phyloP scores from a whole-genome alignment of 1,140 invertebrate genomes.

The Drosophila teissieri region DNA sequence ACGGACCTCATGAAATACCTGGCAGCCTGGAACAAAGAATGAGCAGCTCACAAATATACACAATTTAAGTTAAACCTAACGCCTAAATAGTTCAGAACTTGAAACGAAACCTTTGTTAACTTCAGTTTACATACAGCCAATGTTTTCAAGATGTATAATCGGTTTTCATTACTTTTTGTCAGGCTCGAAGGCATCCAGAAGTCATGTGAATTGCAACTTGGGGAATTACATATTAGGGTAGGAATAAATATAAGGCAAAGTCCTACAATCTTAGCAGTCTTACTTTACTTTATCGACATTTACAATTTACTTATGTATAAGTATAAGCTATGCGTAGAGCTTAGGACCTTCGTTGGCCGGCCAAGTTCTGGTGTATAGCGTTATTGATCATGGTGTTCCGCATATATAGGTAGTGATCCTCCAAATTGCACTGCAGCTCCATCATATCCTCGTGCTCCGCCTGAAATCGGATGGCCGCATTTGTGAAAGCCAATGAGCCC shows the following conservation, averaged over 20 bases:
- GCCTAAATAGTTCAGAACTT: conserved; percentile 22
- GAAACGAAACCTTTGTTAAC: conserved; percentile 12
- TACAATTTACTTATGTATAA: neutral
- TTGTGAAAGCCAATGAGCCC: conserved; percentile 45
- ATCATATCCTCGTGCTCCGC: conserved; percentile 26
- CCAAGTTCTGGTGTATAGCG: conserved; percentile 12
- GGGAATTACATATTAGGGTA: no score
- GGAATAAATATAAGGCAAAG: no score
- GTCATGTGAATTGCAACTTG: no score
- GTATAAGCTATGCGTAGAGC: neutral
- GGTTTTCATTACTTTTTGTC: neutral
- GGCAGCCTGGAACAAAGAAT: conserved; percentile 86
- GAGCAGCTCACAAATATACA: conserved; percentile 14
- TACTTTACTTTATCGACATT: neutral
- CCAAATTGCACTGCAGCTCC: conserved; percentile 27
- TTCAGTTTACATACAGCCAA: conserved; percentile 7
- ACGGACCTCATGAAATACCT: conserved; percentile 93
- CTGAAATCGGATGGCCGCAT: conserved; percentile 34
- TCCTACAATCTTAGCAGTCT: neutral
- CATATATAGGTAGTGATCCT: conserved; percentile 2
- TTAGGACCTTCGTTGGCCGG: neutral
- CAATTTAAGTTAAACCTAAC: conserved; percentile 10
- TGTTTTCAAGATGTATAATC: neutral
- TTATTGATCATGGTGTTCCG: neutral
- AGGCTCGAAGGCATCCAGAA: neutral